phyloP scores from a whole-genome alignment of 2,888 invertebrate species.

The Cistogaster globosa region DNA sequence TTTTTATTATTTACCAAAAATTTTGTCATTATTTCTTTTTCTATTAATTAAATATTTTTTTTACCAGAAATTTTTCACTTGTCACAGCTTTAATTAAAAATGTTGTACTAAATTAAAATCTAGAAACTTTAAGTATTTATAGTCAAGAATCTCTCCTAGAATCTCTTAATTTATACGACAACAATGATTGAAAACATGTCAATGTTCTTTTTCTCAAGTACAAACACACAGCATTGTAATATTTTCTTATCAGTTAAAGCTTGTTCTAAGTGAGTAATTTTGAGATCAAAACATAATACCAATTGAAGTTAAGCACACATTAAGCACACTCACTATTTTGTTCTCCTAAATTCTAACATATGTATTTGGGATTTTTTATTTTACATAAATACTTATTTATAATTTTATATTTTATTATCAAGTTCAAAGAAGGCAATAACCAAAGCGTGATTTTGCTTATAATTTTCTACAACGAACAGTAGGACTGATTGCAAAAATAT shows the following conservation, averaged over 20 bases:
- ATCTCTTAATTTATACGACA: not conserved
- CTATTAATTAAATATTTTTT: not conserved
- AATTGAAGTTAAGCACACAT: too few species aligned
- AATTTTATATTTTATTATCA: not conserved
- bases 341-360: too few species aligned
- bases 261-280: not conserved
- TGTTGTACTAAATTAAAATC: conserved; percentile 1
- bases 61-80: conserved; percentile 3
- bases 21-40: conserved; percentile 34
- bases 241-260: conserved; percentile 25
- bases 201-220: not conserved
- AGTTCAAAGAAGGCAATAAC: not conserved
- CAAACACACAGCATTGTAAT: not conserved
- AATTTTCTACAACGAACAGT: too few species aligned
- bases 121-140: conserved; percentile 15
- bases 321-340: too few species aligned
- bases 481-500: too few species aligned
- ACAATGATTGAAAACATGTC: not conserved
- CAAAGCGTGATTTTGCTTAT: too few species aligned
- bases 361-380: not conserved
- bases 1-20: conserved; percentile 43
- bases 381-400: not conserved
- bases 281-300: not conserved
- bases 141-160: not conserved
- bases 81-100: not conserved